A percentile compares a stretch with the other conserved stretches of the same genome.
Conservation (phyloP, 2,113 vertebrate species). For the Symphodus melops region DNA sequence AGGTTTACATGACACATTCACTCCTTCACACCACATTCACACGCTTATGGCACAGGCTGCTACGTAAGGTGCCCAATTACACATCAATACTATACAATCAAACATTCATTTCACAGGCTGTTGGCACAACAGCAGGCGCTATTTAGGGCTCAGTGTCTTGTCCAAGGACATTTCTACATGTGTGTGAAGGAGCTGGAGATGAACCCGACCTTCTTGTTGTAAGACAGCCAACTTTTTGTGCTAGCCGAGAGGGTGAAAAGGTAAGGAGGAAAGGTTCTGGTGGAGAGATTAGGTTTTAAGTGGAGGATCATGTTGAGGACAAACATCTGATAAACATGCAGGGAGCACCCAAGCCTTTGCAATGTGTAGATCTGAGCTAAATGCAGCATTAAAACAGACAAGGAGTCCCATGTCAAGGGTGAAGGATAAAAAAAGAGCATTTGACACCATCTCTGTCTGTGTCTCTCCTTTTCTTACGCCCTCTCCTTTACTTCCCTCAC, state of each 20-base stretch:
- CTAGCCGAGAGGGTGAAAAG: conserved; percentile 9
- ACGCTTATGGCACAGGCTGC: no score
- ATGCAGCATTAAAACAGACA: conserved; percentile 57
- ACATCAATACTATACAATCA: no score
- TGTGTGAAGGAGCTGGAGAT: no score
- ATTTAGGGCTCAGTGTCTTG: no score
- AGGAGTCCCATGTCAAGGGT: conserved; percentile 68
- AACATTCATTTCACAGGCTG: no score
- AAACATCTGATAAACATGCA: conserved; percentile 42
- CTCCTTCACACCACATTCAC: no score
- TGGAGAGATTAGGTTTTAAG: conserved; percentile 50
- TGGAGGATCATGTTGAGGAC: conserved; percentile 63
- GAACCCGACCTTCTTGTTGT: no score
- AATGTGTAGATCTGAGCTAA: conserved; percentile 49
- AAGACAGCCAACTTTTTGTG: not conserved
- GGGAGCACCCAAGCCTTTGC: conserved; percentile 3
- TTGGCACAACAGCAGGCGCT: no score
- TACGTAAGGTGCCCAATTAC: no score
- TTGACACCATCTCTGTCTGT: conserved; percentile 64
- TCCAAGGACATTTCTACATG: no score
- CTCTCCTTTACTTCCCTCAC: conserved; percentile 64
- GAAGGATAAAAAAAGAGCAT: conserved; percentile 64
- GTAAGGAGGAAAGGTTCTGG: conserved; percentile 35
- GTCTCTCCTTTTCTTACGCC: conserved; percentile 70
- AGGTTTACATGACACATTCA: no score